Base-by-base conservation (phyloP, 1,140 invertebrate species). In the Ectropis grisescens region DNA sequence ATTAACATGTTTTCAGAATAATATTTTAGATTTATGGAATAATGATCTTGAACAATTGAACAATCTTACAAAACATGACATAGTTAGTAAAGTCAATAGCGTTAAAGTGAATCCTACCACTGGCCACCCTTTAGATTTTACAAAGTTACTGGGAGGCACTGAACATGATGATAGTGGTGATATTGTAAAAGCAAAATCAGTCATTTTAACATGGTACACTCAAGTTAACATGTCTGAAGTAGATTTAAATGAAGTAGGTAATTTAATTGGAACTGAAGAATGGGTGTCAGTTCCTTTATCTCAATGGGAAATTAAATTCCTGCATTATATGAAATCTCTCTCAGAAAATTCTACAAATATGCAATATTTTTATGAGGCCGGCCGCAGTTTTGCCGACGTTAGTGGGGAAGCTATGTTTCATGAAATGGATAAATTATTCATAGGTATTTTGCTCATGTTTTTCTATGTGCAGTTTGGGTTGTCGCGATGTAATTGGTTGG, bases 401-500 rank as follows among this genome's bases (percentile, higher is more conserved):
- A 91, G 86, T 56, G 82, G 82, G 2, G 74, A 82, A 26, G 78
- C 88, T 1, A 88, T 93, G 67, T 90, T 91, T 60, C 85, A 87
- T 68, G 92, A 94, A 60, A 82, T 90, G 11, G 86, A 87, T 40
- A 90, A 90, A 76, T 57, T 94, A 7, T 70, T 85, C 15, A 60
- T 87, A 39, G 91, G 92, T 35, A 87, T 90, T 36, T 35, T 86
- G 22, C 71, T 93, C 32, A 91, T 93, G 84, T 88, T 91, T 43
- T 42, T 91, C 28, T 94, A 91, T 54, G 87, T 93, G 16, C 84
- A 90, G 50, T 58, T 90, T 25, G 88, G 90, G 41, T 74, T 93
- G 15, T 92, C 91, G 8, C 88, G 89, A 59, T 90, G 84, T 50
- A 92, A 91, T 67, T 86, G 89, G 82, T 72, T 92, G n/a, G 90